phyloP scores from a whole-genome alignment of 2,888 invertebrate species.

The Acanthosepion lycidas region DNA sequence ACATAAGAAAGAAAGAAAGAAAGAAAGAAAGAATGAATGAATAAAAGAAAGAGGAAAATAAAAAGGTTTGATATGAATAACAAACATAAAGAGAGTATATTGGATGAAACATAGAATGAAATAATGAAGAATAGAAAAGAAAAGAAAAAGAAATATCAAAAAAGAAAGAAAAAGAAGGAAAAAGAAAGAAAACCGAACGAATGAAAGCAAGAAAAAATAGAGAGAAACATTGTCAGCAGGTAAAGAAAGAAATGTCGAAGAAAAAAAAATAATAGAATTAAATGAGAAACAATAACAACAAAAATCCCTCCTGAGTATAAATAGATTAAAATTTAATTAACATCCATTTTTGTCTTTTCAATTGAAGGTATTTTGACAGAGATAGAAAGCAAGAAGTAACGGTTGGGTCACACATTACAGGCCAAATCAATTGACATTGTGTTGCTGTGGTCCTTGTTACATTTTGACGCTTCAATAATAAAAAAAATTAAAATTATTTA shows the following conservation, averaged over 20 bases:
- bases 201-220: background rate
- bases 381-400: background rate
- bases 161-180: background rate
- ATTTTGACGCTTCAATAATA: background rate
- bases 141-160: background rate
- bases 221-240: no score
- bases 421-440: conserved; percentile 18
- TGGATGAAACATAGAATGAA: background rate
- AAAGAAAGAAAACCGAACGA: background rate
- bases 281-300: background rate
- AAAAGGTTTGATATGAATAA: background rate
- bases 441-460: background rate
- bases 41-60: background rate
- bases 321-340: conserved; percentile 22
- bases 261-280: background rate
- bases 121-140: background rate
- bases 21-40: no score
- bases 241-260: background rate
- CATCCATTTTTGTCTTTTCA: background rate
- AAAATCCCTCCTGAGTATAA: background rate
- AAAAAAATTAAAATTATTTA: background rate
- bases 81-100: no score
- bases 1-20: background rate
- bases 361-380: background rate
- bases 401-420: background rate